Evolutionary conservation across 2,888 invertebrate species (phyloP).

Genomic region (Heliconius erato): DNA sequence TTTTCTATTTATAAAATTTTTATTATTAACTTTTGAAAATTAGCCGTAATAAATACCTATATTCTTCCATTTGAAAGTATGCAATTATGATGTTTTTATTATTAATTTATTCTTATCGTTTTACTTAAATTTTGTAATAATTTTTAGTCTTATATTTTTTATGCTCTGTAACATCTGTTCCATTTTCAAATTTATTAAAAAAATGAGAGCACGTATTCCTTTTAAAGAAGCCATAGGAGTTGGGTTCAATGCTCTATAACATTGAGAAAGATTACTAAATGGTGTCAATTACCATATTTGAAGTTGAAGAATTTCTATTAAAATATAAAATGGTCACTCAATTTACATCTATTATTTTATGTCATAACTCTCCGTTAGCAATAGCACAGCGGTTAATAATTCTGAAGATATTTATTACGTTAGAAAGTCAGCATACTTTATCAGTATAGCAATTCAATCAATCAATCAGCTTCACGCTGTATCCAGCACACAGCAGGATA

Average conservation of each 20-base stretch:
- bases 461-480: too few species aligned
- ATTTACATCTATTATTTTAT: conserved; percentile 55
- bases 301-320: conserved; percentile 50
- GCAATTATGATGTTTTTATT: neutral
- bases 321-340: conserved; percentile 52
- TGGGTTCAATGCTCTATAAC: conserved; percentile 52
- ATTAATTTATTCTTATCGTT: neutral
- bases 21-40: neutral
- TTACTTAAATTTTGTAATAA: neutral
- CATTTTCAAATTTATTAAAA: neutral
- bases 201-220: conserved; percentile 44
- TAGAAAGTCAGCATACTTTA: conserved; percentile 64
- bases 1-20: neutral
- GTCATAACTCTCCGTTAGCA: conserved; percentile 62
- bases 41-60: neutral
- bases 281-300: conserved; percentile 53
- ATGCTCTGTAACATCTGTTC: neutral
- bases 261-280: conserved; percentile 50
- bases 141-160: neutral
- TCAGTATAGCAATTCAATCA: conserved; percentile 43
- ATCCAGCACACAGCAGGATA: too few species aligned
- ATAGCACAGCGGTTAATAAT: conserved; percentile 67
- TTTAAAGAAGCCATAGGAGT: conserved; percentile 52
- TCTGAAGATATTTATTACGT: conserved; percentile 58
- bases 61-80: neutral